phyloP scores from a whole-genome alignment of 2,797 vertebrate genomes.

The Ciconia nigra region DNA sequence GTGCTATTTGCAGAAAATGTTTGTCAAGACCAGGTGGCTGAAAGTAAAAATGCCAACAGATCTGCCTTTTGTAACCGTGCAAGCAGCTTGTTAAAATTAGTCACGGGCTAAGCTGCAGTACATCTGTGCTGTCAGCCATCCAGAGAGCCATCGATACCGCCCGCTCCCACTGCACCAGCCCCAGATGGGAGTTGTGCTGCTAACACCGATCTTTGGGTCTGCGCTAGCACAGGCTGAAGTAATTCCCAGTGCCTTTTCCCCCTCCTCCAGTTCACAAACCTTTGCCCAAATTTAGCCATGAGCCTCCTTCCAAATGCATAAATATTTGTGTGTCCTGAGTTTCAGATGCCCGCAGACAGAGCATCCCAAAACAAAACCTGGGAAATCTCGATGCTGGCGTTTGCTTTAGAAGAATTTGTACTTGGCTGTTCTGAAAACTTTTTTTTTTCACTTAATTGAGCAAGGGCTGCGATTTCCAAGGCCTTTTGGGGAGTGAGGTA shows the following conservation, averaged over 20 bases:
- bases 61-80: slow-evolving; percentile 62
- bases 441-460: not conserved
- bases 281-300: not conserved
- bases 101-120: slow-evolving; percentile 70
- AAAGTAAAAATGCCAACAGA: slow-evolving; percentile 65
- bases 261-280: not conserved
- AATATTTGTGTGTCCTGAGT: not conserved
- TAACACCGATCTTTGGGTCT: not conserved
- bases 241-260: not conserved
- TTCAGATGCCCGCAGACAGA: not conserved
- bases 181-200: slow-evolving; percentile 26
- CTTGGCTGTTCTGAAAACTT: not conserved
- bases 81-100: slow-evolving; percentile 79
- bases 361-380: slow-evolving; percentile 10
- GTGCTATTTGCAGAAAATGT: slow-evolving; percentile 45
- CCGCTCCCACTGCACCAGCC: not conserved
- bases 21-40: slow-evolving; percentile 68
- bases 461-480: not conserved
- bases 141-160: slow-evolving; percentile 51
- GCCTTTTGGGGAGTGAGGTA: not conserved
- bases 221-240: not conserved
- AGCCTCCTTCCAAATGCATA: not conserved
- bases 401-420: not conserved
- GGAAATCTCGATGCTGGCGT: rapidly evolving
- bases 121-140: slow-evolving; percentile 80